Evolutionary conservation across 2,797 vertebrate genomes (phyloP), one percentile per base, ranked within the genome.

Genomic region (Xenentodon cancila): DNA sequence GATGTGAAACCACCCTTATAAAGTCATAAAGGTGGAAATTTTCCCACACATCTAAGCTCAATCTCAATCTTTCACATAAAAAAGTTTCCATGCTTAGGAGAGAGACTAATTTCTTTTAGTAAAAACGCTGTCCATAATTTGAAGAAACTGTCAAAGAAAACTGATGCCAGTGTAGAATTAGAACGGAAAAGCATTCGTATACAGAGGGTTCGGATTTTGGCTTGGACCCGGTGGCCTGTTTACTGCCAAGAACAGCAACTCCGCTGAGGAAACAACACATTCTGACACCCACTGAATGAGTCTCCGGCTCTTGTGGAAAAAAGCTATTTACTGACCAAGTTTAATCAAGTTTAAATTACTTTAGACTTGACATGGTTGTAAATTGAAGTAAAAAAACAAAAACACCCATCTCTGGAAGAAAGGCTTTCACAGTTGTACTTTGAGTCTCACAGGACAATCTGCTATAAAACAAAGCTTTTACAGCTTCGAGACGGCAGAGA

Each of bases 161-260:
- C 37, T 40, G 37, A 40, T 40, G 37, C 12, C 37, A 40, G 37
- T 4, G 13, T 13, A 40, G 37, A 40, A 40, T 40, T 13, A 40
- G 16, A 15, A 15, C 1, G 37, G 13, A 15, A 40, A 40, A 40
- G 9, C 13, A 15, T 40, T 40, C 13, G 1, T 15, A 25, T 25
- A 15, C 13, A 13, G 9, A 37, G 34, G 34, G 34, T 37, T 37
- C 34, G 12, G 34, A 40, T 78, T 71, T 82, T 82, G 72, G 71
- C 73, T 84, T 73, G 76, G 77, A 80, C 22, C 2, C 40, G 51
- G 57, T 42, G 64, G 37, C 2, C 16, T 40, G 37, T 84, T 84
- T 77, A 68, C 53, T 85, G 87, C 88, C 86, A 88, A 88, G 68
- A 87, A 84, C 81, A 89, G 71, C 82, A 85, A 78, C 45, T 79